Evolutionary conservation across 2,888 invertebrate species (phyloP).

Genomic region (Mesorhabditis belari): DNA sequence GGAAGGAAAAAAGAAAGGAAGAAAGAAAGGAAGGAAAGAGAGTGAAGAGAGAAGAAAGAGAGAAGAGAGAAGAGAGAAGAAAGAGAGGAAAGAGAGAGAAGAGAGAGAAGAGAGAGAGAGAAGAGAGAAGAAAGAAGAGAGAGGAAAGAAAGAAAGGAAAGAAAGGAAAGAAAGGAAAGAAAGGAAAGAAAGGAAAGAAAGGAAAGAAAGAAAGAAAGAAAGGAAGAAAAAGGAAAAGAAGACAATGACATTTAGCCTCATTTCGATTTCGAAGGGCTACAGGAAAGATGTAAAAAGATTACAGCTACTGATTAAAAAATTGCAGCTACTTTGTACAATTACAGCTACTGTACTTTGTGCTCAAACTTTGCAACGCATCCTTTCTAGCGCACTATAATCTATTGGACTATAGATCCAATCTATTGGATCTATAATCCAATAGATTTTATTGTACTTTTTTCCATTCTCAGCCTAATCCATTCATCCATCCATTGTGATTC

Average conservation of each 20-base stretch:
- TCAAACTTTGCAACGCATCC: too few relatives aligned
- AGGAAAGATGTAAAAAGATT: too few relatives aligned
- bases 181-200: background rate
- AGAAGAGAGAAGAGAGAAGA: background rate
- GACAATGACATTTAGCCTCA: background rate
- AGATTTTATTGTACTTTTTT: too few relatives aligned
- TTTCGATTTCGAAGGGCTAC: too few relatives aligned
- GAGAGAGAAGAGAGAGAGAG: background rate
- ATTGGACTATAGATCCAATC: too few relatives aligned
- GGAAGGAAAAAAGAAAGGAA: background rate
- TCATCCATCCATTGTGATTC: too few relatives aligned
- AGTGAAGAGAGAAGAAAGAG: background rate
- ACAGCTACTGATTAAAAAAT: too few relatives aligned
- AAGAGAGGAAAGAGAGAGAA: background rate
- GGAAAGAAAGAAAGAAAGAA: background rate
- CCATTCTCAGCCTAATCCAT: too few relatives aligned
- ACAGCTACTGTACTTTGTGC: too few relatives aligned
- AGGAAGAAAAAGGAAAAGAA: background rate
- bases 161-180: background rate
- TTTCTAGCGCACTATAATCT: too few relatives aligned
- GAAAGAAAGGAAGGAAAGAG: background rate
- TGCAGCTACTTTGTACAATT: too few relatives aligned
- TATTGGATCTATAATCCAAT: too few relatives aligned
- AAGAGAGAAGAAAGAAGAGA: background rate
- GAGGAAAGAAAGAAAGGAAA: background rate